Percentiles rank a stretch among this genome's conserved stretches.
phyloP scores from a whole-genome alignment of 2,888 invertebrate species.

The Caradrina clavipalpis region DNA sequence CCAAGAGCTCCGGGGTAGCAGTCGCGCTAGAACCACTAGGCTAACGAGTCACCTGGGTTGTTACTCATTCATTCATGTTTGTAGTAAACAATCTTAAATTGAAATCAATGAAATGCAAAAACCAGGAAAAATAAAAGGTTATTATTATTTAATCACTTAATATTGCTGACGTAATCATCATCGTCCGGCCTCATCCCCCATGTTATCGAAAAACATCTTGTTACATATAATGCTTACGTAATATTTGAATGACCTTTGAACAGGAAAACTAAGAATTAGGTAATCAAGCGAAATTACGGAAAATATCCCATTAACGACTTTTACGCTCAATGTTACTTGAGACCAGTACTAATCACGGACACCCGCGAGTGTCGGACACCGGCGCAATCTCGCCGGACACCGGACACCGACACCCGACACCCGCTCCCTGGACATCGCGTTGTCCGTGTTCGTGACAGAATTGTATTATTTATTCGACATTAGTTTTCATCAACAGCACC shows the following conservation, averaged over 20 bases:
- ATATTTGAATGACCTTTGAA: not conserved
- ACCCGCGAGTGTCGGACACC: constrained; percentile 19
- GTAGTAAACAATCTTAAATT: too few species aligned
- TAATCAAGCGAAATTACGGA: not conserved
- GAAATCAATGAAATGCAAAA: too few species aligned
- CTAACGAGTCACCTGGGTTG: too few species aligned
- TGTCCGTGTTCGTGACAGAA: constrained; percentile 36
- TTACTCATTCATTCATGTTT: too few species aligned
- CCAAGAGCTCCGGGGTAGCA: too few species aligned
- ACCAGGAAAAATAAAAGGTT: too few species aligned
- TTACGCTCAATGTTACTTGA: constrained; percentile 38
- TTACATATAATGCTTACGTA: too few species aligned
- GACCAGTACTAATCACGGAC: constrained; percentile 48
- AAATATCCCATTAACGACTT: constrained; percentile 28
- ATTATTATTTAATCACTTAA: too few species aligned
- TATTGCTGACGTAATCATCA: too few species aligned
- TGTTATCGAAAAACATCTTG: too few species aligned
- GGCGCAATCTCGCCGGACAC: constrained; percentile 55
- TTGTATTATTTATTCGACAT: constrained; percentile 18
- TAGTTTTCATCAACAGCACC: not conserved
- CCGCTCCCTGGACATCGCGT: constrained; percentile 25
- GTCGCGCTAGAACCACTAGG: too few species aligned
- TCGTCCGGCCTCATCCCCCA: too few species aligned
- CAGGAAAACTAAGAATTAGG: constrained; percentile 4
- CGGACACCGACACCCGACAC: constrained; percentile 57